Conservation (phyloP, 2,113 vertebrate species). For the Galemys pyrenaicus region DNA sequence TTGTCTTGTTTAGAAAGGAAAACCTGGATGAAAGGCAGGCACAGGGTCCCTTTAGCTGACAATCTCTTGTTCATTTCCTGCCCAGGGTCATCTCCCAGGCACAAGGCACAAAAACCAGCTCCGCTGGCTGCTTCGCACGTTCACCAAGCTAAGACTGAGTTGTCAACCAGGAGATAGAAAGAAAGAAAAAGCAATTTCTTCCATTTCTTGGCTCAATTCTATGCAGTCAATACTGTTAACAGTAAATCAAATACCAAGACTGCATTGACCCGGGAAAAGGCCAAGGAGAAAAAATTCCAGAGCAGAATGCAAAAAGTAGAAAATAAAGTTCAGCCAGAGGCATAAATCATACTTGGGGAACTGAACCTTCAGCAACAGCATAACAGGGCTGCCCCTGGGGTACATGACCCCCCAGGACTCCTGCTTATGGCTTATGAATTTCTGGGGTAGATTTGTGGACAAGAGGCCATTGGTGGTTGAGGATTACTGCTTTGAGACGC, state of each 20-base stretch:
- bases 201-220: conserved; percentile 74
- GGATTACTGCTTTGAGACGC: not conserved
- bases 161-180: conserved; percentile 70
- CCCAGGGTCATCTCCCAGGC: not conserved
- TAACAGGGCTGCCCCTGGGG: fast-evolving
- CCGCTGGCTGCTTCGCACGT: fast-evolving
- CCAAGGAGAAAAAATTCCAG: conserved; percentile 62
- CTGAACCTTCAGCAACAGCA: fast-evolving
- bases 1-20: not conserved
- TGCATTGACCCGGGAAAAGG: conserved; percentile 75
- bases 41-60: too few species aligned
- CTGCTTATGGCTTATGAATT: not conserved
- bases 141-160: conserved; percentile 24
- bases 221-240: conserved; percentile 75
- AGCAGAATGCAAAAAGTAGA: conserved; percentile 52
- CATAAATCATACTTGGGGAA: conserved; percentile 2
- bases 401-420: fast-evolving
- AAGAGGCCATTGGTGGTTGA: not conserved
- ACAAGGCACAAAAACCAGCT: fast-evolving
- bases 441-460: not conserved
- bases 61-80: not conserved
- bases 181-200: conserved; percentile 76
- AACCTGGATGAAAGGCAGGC: not conserved
- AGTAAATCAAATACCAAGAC: conserved; percentile 78
- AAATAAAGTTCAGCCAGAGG: conserved; percentile 10